Evolutionary conservation across 2,113 vertebrate genomes (phyloP), one percentile per base, ranked within the genome.

Genomic region (Trematomus loennbergii): DNA sequence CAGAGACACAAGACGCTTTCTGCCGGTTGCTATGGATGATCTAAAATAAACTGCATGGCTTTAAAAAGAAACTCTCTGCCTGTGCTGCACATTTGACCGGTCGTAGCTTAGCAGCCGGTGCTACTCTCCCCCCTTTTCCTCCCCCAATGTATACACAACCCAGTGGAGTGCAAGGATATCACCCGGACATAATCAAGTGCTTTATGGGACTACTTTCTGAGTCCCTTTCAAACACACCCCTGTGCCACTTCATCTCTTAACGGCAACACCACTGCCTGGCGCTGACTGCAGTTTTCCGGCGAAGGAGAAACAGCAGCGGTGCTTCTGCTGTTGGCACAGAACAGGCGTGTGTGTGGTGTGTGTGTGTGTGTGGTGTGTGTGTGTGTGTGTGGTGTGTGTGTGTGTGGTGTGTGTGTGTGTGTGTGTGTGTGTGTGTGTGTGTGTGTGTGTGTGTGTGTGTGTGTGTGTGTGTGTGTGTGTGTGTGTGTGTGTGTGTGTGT

Each of bases 201-300:
- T 93, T 92, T 92, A 88, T 55, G 88, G 92, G 92, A 93, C 91
- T 88, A 92, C 79, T 86, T 77, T 69, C 72, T 72, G 71, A 49
- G 81, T 67, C 82, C 68, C 68, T 70, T 78, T 77, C 36, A 40
- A 40, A 40, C 36, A 40, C 79, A 78, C 87, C 84, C 89, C 83
- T 88, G 89, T 91, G 89, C 92, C 90, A 86, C 93, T 85, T 88
- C 88, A 85, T 93, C 89, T 90, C 89, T 87, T 83, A 83, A 91
- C 29, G 89, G 91, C 88, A 84, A 93, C 90, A 88, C 86, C 89
- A 93, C 92, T 94, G 94, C 91, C 94, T 91, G 91, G 91, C 73
- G 70, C 75, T 77, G 90, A 88, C 75, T 46, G 57, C 68, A 87
- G 85, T 84, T 83, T 68, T 64, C 33, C 2, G 68, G 72, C 79